Evolutionary conservation across 2,888 invertebrate genomes (phyloP).

Genomic region (Clistopyga incitator): DNA sequence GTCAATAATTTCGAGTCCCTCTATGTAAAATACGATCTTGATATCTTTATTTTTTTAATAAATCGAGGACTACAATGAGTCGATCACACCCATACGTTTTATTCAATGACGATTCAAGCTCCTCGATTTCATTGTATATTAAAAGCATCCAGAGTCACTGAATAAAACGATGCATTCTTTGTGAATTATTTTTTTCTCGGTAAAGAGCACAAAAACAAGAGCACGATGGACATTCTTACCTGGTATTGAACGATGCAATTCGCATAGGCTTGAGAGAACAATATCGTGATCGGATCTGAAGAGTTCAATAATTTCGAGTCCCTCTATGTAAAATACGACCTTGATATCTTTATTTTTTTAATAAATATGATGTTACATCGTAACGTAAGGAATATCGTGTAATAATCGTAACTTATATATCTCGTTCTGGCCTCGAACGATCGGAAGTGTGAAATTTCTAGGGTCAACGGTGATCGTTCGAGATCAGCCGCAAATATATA

Average conservation of each 20-base stretch:
- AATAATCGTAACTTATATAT: conserved; percentile 69
- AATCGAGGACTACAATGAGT: conserved; percentile 66
- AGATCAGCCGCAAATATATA: conserved; percentile 66
- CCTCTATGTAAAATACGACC: conserved; percentile 66
- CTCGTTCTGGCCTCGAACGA: conserved; percentile 66
- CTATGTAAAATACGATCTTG: conserved; percentile 67
- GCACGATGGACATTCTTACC: not conserved
- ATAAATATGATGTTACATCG: conserved; percentile 82
- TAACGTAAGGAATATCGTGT: conserved; percentile 79
- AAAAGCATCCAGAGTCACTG: too few species aligned
- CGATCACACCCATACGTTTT: not conserved
- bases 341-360: conserved; percentile 74
- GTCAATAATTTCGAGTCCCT: conserved; percentile 35
- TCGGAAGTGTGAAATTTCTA: conserved; percentile 64
- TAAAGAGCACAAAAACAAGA: too few species aligned
- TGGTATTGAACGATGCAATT: not conserved
- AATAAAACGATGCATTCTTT: too few species aligned
- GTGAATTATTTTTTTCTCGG: too few species aligned
- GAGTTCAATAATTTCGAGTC: conserved; percentile 33
- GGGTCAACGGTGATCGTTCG: conserved; percentile 64
- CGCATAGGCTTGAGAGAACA: not conserved
- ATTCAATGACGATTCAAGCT: conserved; percentile 11
- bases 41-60: conserved; percentile 77
- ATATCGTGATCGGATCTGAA: conserved; percentile 8
- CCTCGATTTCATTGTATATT: not conserved